Evolutionary conservation across 2,113 vertebrate species (phyloP).

Genomic region (Malurus melanocephalus): DNA sequence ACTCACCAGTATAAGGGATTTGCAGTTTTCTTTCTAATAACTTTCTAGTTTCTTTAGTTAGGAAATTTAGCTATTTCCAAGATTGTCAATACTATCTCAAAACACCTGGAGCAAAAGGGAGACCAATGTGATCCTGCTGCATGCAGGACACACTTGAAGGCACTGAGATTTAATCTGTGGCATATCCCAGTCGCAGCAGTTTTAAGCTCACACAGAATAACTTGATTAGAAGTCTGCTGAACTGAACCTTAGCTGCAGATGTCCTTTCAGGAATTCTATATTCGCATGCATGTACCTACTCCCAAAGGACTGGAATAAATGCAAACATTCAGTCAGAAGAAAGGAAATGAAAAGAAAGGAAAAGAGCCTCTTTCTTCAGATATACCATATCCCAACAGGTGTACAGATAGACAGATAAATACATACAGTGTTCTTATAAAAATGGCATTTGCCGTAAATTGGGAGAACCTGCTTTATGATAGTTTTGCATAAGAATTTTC

Average conservation of each 20-base stretch:
- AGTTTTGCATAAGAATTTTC: neutral
- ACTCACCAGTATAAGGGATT: neutral
- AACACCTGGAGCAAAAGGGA: neutral
- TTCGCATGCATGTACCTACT: neutral
- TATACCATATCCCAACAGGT: neutral
- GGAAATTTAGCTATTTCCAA: neutral
- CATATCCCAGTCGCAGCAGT: neutral
- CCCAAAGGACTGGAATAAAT: neutral
- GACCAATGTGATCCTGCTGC: neutral
- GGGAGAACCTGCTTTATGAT: neutral
- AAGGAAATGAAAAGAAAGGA: neutral
- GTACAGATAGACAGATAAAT: neutral
- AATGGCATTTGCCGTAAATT: neutral
- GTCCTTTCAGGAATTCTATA: neutral
- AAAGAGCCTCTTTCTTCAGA: neutral
- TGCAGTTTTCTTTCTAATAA: neutral
- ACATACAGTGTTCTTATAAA: neutral
- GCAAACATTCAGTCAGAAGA: neutral
- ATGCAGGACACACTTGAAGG: neutral
- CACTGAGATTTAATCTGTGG: neutral
- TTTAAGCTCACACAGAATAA: neutral
- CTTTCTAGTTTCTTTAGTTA: neutral
- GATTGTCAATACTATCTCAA: neutral
- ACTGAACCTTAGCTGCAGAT: neutral
- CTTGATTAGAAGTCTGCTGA: neutral